These are phyloP conservation scores for Therioaphis trifolii DNA, from an alignment of 2,888 invertebrate species.

Conservation along the genomic window DNA sequence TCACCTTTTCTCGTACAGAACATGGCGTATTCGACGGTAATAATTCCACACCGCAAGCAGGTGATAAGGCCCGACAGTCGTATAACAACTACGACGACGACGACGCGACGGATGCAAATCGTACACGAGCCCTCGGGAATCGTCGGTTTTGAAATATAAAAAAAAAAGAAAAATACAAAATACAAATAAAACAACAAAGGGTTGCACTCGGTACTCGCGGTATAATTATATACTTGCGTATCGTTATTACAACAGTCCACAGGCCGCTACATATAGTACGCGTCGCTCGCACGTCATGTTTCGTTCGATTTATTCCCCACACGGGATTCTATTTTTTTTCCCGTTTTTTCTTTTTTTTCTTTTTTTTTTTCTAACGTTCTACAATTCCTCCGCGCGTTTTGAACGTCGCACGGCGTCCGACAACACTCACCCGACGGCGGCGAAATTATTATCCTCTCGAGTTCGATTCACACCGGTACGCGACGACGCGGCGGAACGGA, in stretches of 20 bases:
- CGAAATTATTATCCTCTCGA: too few species aligned
- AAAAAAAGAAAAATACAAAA: too few species aligned
- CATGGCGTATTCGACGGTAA: background rate
- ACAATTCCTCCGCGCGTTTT: too few species aligned
- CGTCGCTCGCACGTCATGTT: too few species aligned
- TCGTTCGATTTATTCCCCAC: background rate
- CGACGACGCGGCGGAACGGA: too few species aligned
- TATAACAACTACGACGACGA: too few species aligned
- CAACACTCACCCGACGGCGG: too few species aligned
- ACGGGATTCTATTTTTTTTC: too few species aligned
- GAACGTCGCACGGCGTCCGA: too few species aligned
- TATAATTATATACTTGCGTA: background rate
- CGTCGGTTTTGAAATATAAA: background rate
- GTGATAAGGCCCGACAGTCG: slow-evolving; percentile 1
- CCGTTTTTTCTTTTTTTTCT: too few species aligned
- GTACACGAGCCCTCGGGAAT: slow-evolving; percentile 33
- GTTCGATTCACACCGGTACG: too few species aligned
- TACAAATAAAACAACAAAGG: background rate
- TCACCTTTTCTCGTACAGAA: slow-evolving; percentile 29
- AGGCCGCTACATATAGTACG: background rate
- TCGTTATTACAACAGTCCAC: background rate
- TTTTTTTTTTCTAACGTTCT: too few species aligned
- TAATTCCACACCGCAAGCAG: slow-evolving; percentile 5
- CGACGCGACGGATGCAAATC: slow-evolving; percentile 40
- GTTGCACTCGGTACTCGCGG: background rate